Percentiles rank a stretch among this genome's conserved stretches.
Conservation (phyloP, 2,113 vertebrate species). For the Oxyruncus cristatus region DNA sequence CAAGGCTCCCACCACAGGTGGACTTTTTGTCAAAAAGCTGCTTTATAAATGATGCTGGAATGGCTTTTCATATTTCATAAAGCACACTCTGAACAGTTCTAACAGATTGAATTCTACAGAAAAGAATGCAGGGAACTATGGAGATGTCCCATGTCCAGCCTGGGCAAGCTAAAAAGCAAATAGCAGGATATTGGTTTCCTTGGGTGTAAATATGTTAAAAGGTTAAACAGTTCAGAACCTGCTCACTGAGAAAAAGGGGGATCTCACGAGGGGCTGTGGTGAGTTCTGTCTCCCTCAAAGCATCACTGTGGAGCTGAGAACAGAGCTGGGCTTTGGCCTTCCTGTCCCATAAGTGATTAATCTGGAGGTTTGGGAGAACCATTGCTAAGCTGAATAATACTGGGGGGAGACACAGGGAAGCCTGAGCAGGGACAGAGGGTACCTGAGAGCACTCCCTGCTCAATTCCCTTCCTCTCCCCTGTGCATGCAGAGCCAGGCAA, state of each 20-base stretch:
- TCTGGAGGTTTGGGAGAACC: background rate
- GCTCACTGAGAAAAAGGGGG: background rate
- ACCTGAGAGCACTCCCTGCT: background rate
- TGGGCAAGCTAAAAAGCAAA: background rate
- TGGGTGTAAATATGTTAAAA: background rate
- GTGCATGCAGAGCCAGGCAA: background rate
- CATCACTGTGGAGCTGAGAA: background rate
- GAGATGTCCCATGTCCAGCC: background rate
- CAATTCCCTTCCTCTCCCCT: background rate
- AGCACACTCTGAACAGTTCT: background rate
- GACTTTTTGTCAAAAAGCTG: background rate
- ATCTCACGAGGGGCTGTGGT: background rate
- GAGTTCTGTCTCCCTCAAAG: background rate
- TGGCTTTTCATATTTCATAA: background rate
- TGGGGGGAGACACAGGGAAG: background rate
- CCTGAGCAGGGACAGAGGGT: background rate
- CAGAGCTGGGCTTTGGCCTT: background rate
- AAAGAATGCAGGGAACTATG: background rate
- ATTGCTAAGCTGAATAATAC: background rate
- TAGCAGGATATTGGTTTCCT: background rate
- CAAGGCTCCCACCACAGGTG: background rate
- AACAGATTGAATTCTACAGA: background rate
- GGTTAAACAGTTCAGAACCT: background rate
- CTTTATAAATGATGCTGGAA: background rate
- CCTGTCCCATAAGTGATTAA: background rate